phyloP scores from a whole-genome alignment of 2,888 invertebrate species.

The Drosophila rubida region DNA sequence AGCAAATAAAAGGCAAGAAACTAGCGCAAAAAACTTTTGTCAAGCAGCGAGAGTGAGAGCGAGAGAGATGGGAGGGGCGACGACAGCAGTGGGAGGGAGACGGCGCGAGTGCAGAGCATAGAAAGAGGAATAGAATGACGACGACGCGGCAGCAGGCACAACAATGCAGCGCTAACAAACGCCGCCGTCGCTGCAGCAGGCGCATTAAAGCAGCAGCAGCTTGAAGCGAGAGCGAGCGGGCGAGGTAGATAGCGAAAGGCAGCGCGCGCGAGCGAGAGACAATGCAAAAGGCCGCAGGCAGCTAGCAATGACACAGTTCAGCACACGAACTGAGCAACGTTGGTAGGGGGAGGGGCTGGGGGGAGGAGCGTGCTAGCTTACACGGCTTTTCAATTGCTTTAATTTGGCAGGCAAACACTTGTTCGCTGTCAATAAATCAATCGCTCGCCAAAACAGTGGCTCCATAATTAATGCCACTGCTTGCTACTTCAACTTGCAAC shows the following conservation, averaged over 20 bases:
- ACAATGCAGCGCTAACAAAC: slow-evolving; percentile 59
- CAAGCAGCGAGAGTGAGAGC: slow-evolving; percentile 23
- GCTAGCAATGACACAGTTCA: slow-evolving; percentile 32
- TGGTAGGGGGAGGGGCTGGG: background rate
- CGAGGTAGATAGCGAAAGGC: slow-evolving; percentile 24
- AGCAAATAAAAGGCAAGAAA: slow-evolving; percentile 63
- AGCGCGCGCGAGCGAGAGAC: slow-evolving; percentile 10
- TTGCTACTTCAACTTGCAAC: too few relatives aligned
- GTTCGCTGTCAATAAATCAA: background rate
- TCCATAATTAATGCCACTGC: background rate
- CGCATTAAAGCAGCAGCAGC: slow-evolving; percentile 18
- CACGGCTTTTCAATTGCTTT: slow-evolving; percentile 27
- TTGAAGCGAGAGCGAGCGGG: slow-evolving; percentile 3
- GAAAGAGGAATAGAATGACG: slow-evolving; percentile 15
- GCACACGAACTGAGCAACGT: background rate
- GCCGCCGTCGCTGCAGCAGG: too few relatives aligned
- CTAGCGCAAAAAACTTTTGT: slow-evolving; percentile 69
- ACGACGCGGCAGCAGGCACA: slow-evolving; percentile 15
- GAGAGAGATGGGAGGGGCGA: too few relatives aligned
- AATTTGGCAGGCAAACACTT: slow-evolving; percentile 19
- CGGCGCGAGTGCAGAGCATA: slow-evolving; percentile 13
- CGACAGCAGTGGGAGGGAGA: background rate
- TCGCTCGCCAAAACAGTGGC: background rate
- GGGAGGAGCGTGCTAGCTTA: slow-evolving; percentile 4
- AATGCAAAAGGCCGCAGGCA: slow-evolving; percentile 22